These are phyloP conservation scores for Drosophila robusta DNA, from an alignment of 2,888 invertebrate genomes.

Conservation along the genomic window DNA sequence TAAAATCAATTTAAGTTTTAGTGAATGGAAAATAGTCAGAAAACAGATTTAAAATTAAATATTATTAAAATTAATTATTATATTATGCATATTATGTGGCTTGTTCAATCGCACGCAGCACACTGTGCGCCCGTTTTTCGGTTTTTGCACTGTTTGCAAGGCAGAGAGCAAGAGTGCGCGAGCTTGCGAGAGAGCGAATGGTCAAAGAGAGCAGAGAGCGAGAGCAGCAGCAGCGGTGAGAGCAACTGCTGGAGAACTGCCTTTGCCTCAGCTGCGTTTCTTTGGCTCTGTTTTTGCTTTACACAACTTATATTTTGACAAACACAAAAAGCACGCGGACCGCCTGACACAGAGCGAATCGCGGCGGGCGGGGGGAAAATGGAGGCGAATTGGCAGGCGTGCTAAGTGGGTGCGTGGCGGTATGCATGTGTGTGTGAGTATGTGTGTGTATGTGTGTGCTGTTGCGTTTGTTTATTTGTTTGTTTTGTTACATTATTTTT, in stretches of 20 bases:
- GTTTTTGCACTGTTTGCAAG: conserved; percentile 24
- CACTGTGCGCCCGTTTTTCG: conserved; percentile 18
- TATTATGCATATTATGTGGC: too few relatives aligned
- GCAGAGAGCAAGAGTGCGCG: conserved; percentile 34
- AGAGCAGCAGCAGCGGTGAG: conserved; percentile 18
- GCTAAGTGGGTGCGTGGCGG: conserved; percentile 54
- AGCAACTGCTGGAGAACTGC: conserved; percentile 26
- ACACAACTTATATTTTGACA: conserved; percentile 66
- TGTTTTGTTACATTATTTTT: conserved; percentile 67
- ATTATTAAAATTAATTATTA: too few relatives aligned
- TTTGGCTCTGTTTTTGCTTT: conserved; percentile 38
- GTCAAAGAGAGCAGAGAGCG: background rate
- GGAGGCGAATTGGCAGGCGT: conserved; percentile 18
- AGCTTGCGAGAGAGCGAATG: conserved; percentile 9
- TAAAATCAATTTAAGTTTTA: too few relatives aligned
- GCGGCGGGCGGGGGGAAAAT: background rate
- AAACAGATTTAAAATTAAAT: too few relatives aligned
- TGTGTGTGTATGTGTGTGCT: conserved; percentile 7
- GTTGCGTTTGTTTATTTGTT: conserved; percentile 59
- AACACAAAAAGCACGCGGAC: conserved; percentile 62
- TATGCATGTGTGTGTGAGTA: conserved; percentile 12
- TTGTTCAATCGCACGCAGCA: background rate
- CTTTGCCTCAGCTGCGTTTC: conserved; percentile 20
- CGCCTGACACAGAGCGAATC: conserved; percentile 20
- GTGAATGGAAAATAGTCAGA: too few relatives aligned